These are phyloP conservation scores for Lithophane socia DNA, from an alignment of 2,888 invertebrate genomes.

Conservation along the genomic window DNA sequence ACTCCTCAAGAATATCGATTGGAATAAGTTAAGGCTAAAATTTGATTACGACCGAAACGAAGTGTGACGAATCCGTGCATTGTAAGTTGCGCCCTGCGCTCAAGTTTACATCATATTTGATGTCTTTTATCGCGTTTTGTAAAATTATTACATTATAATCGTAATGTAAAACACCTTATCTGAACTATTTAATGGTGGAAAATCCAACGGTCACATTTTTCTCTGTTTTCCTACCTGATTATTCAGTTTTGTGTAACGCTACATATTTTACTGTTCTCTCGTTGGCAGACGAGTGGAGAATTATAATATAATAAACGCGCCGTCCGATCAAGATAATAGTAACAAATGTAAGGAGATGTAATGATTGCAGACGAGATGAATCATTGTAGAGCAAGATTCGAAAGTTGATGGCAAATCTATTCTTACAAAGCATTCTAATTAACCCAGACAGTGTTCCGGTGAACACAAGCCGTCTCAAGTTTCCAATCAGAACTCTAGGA, in stretches of 20 bases:
- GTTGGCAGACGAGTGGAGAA: constrained; percentile 30
- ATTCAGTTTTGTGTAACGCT: constrained; percentile 17
- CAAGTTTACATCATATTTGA: constrained; percentile 36
- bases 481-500: constrained; percentile 80
- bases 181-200: constrained; percentile 22
- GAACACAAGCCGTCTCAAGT: constrained; percentile 76
- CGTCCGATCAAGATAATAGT: constrained; percentile 56
- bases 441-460: constrained; percentile 80
- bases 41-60: constrained; percentile 59
- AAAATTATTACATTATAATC: constrained; percentile 18
- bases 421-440: constrained; percentile 78
- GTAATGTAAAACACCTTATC: constrained; percentile 30
- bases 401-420: constrained; percentile 76
- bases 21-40: constrained; percentile 53
- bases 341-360: constrained; percentile 55
- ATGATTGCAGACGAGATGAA: constrained; percentile 59
- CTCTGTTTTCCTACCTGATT: constrained; percentile 21
- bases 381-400: constrained; percentile 64
- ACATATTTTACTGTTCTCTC: constrained; percentile 23
- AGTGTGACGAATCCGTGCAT: constrained; percentile 45
- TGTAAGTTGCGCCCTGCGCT: constrained; percentile 22
- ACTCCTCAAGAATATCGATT: constrained; percentile 57
- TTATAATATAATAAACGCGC: constrained; percentile 40
- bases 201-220: constrained; percentile 31
- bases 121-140: constrained; percentile 43